These are phyloP conservation scores for Onychomys leucogaster DNA, from an alignment of 2,797 vertebrate genomes.

Conservation along the genomic window DNA sequence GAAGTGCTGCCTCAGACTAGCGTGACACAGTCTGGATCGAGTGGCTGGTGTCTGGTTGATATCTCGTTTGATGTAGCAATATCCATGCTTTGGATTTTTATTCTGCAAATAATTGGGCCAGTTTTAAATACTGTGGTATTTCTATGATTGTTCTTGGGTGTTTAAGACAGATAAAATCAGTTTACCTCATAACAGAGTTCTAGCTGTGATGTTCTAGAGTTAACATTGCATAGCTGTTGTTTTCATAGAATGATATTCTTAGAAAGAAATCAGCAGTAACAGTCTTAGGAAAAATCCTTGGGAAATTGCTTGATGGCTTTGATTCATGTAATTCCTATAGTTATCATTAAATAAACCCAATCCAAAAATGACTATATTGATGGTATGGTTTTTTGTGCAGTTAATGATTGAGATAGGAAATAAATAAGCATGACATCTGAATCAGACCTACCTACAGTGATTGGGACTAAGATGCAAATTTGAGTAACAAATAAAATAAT, in stretches of 20 bases:
- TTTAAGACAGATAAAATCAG: not conserved
- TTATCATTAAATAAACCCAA: slow-evolving; percentile 48
- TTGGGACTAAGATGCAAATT: slow-evolving; percentile 53
- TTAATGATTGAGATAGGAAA: slow-evolving; percentile 33
- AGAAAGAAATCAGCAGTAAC: slow-evolving; percentile 24
- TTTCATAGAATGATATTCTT: slow-evolving; percentile 31
- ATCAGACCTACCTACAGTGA: not conserved
- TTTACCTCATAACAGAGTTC: not conserved
- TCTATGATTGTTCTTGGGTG: not conserved
- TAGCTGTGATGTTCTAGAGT: not conserved
- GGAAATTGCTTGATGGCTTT: slow-evolving; percentile 55
- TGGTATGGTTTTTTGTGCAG: slow-evolving; percentile 21
- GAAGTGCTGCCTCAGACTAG: not conserved
- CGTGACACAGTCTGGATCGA: no score
- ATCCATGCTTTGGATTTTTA: not conserved
- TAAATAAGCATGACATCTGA: slow-evolving; percentile 60
- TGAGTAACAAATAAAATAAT: slow-evolving; percentile 74
- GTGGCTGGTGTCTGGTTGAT: not conserved
- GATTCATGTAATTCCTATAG: slow-evolving; percentile 57
- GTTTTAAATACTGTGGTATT: not conserved
- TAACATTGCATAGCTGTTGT: not conserved
- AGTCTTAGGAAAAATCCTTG: slow-evolving; percentile 52
- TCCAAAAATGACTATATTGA: not conserved
- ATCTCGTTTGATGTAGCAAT: not conserved
- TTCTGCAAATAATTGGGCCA: not conserved